These are phyloP conservation scores for Spatula clypeata DNA, from an alignment of 2,797 vertebrate genomes.

Conservation along the genomic window DNA sequence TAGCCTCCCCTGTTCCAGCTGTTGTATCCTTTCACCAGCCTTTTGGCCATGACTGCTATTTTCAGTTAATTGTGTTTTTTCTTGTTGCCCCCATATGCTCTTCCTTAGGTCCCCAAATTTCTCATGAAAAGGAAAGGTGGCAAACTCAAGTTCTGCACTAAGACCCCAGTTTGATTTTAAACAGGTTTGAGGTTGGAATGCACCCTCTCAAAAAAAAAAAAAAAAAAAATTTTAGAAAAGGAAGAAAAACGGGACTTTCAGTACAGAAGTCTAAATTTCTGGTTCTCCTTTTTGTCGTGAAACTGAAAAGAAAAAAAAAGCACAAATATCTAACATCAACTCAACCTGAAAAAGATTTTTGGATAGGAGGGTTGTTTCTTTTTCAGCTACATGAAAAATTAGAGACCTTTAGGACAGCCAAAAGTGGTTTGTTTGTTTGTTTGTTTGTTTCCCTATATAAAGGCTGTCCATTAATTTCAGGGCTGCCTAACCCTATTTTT, in stretches of 20 bases:
- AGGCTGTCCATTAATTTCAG: conserved; percentile 3
- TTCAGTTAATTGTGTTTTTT: not conserved
- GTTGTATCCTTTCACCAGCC: not conserved
- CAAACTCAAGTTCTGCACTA: not conserved
- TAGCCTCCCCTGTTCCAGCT: not conserved
- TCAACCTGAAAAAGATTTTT: not conserved
- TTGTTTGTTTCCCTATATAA: not conserved
- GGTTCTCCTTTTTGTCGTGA: not conserved
- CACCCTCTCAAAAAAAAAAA: not conserved
- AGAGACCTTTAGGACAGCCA: not conserved
- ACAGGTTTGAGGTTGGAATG: not conserved
- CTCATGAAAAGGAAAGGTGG: not conserved
- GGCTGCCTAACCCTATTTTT: conserved; percentile 23
- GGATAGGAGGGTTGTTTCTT: rapidly evolving
- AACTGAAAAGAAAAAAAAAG: not conserved
- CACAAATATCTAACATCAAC: not conserved
- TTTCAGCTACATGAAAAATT: not conserved
- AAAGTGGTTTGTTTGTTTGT: not conserved
- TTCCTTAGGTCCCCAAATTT: not conserved
- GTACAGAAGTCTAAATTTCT: not conserved
- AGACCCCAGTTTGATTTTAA: not conserved
- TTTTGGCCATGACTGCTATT: not conserved
- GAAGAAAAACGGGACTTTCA: not conserved
- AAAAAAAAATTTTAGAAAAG: rapidly evolving
- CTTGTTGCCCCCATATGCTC: not conserved